Percentiles rank a stretch among this genome's conserved stretches.
Evolutionary conservation across 1,140 invertebrate genomes (phyloP).

Genomic region (Hylaeus anthracinus): DNA sequence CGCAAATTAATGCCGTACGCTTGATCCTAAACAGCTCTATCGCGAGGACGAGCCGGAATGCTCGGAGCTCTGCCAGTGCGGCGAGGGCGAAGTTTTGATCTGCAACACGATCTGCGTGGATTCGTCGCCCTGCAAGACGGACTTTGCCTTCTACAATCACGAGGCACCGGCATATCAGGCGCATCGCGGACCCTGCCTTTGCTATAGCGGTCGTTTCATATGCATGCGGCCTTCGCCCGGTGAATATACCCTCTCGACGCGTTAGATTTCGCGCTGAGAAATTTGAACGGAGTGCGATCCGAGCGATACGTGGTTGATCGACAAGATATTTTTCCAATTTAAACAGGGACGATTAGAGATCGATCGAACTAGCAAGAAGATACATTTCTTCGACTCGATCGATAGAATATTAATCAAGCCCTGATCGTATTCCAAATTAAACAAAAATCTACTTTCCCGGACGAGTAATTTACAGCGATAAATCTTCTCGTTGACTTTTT

Average conservation of each 20-base stretch:
- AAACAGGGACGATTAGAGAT: background rate
- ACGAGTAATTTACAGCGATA: background rate
- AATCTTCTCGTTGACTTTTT: conserved; percentile 13
- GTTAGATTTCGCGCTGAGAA: background rate
- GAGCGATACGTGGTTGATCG: background rate
- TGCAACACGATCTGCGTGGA: conserved; percentile 94
- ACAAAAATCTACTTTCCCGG: too few relatives aligned
- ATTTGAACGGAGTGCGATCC: background rate
- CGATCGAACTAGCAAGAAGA: background rate
- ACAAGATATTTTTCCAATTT: background rate
- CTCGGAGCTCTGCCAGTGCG: conserved; percentile 90
- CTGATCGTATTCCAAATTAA: too few relatives aligned
- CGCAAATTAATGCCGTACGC: background rate
- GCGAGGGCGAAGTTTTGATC: conserved; percentile 87
- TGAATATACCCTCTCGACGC: conserved; percentile 74
- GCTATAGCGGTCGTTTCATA: conserved; percentile 94
- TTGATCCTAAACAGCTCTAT: conserved; percentile 84
- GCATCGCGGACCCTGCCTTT: conserved; percentile 92
- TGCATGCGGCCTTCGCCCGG: conserved; percentile 93
- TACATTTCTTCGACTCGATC: too few relatives aligned
- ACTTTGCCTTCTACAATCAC: conserved; percentile 93
- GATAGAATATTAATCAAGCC: too few relatives aligned
- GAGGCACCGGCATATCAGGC: conserved; percentile 93
- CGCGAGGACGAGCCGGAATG: conserved; percentile 92
- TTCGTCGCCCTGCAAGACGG: conserved; percentile 90